phyloP scores from a whole-genome alignment of 23 tunicate species.

The Phallusia fumigata region DNA sequence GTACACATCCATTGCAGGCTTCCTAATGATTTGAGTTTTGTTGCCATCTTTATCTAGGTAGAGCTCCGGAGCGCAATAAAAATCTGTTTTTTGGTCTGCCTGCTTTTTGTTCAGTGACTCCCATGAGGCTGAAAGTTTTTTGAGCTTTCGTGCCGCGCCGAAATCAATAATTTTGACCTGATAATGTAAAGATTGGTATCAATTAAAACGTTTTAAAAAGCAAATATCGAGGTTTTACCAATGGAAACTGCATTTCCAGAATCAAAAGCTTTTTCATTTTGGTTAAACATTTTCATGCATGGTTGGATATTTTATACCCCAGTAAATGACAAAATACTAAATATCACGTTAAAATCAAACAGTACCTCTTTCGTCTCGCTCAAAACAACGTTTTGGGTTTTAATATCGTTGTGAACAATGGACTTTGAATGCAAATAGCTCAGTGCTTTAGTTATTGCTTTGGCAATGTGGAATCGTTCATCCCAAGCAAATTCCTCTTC shows the following conservation, averaged over 20 bases:
- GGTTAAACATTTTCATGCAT: too few species aligned
- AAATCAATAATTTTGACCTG: background rate
- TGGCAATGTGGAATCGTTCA: background rate
- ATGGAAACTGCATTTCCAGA: too few species aligned
- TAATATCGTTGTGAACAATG: background rate
- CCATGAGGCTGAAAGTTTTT: background rate
- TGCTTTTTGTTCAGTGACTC: background rate
- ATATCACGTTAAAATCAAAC: too few species aligned
- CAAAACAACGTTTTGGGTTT: background rate
- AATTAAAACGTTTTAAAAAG: too few species aligned
- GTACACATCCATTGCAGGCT: background rate
- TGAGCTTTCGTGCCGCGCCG: background rate
- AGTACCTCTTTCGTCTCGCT: too few species aligned
- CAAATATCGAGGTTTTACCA: too few species aligned
- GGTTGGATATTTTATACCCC: too few species aligned
- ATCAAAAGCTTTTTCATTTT: too few species aligned
- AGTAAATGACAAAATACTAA: too few species aligned
- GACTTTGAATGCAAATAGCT: background rate
- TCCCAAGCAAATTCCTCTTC: background rate
- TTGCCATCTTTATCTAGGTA: too few species aligned
- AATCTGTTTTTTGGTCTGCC: background rate
- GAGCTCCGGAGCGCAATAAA: background rate
- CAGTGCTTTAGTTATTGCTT: background rate
- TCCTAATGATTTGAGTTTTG: background rate
- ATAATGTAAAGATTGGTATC: background rate